Evolutionary conservation across 2,797 vertebrate species (phyloP), one percentile per base, ranked within the genome.

Genomic region (Betta splendens): DNA sequence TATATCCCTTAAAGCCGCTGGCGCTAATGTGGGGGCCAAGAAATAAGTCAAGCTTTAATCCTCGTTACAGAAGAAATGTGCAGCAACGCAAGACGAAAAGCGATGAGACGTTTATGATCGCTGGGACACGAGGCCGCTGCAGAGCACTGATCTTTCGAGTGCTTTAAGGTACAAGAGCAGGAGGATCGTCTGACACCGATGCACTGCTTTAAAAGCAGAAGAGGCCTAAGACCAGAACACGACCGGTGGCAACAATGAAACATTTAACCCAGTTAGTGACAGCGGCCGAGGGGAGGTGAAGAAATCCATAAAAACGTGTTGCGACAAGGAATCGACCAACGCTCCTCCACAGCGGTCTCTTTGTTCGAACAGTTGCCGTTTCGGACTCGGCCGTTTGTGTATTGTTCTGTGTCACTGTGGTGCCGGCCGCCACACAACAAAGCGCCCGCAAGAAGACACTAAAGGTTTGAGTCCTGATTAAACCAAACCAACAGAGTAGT

Each of bases 381-480:
- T 64, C 64, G 46, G 59, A 61, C 48, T 44, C 36, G 37, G 45
- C 72, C 54, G 23, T 72, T 60, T 76, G 68, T 51, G 57, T 70
- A 39, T 77, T 69, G 56, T 72, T 81, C 44, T 44, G 67, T 79
- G 67, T 83, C 65, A 26, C 57, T 25, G 64, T 44, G 56, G 66
- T 42, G 73, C 47, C 52, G 50, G 73, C 47, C 52, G 50, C 60
- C 55, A 62, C 71, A 39, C 55, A 40, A 64, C 56, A 55, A 69
- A 12, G 82, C 82, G 67, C 83, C 64, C 61, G 61, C 51, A 80
- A 90, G 83, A 89, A 90, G 87, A 91, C 86, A 89, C 86, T 86
- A 69, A 91, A 88, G 89, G 89, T 87, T 88, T 83, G 79, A 89
- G 85, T 89, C 84, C 81, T 71, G 76, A 83, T 85, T 81, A 75